These are phyloP conservation scores for Tychaedon coryphoeus DNA, from an alignment of 2,113 vertebrate genomes.

Conservation along the genomic window DNA sequence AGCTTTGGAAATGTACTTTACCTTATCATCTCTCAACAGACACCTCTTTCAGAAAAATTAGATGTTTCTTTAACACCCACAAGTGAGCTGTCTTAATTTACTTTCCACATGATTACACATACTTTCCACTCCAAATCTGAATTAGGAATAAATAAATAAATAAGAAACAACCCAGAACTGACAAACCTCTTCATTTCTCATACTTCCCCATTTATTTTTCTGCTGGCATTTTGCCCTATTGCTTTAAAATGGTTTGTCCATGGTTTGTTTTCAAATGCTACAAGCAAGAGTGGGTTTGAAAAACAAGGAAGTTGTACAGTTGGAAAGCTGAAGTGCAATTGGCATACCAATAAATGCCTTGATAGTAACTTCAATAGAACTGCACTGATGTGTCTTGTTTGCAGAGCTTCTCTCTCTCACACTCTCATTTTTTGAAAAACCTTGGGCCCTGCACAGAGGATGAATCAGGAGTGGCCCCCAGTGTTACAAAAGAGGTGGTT, in stretches of 20 bases:
- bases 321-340: neutral
- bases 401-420: neutral
- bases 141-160: neutral
- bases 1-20: neutral
- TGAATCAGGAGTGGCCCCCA: neutral
- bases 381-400: neutral
- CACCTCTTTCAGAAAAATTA: neutral
- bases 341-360: neutral
- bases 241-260: neutral
- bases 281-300: neutral
- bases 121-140: neutral
- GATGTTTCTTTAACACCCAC: neutral
- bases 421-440: neutral
- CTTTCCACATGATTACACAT: conserved; percentile 19
- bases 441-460: neutral
- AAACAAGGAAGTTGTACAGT: neutral
- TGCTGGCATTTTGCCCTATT: neutral
- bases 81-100: neutral
- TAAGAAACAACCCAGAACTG: neutral
- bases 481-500: neutral
- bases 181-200: neutral
- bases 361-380: neutral
- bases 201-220: neutral
- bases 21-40: conserved; percentile 5
- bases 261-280: neutral